A percentile compares a stretch with the other conserved stretches of the same genome.
Conservation (phyloP, 2,888 invertebrate species). For the Melinaea marsaeus region DNA sequence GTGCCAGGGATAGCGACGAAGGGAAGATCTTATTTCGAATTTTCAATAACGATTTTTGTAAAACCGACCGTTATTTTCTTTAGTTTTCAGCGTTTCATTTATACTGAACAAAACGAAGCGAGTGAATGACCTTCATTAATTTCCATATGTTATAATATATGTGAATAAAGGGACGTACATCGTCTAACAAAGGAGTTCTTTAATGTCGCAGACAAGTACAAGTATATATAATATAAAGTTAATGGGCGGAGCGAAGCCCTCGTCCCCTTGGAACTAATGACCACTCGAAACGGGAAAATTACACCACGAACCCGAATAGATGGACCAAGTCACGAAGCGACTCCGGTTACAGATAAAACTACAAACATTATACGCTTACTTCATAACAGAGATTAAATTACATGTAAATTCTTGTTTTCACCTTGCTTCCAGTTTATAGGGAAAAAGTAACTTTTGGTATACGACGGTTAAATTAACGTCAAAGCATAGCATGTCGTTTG, state of each 20-base stretch:
- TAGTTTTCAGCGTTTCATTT: no score
- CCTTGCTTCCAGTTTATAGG: no score
- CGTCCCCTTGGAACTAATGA: constrained; percentile 70
- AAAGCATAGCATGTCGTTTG: no score
- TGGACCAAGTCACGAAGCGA: constrained; percentile 65
- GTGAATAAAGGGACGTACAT: neutral
- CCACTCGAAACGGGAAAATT: constrained; percentile 72
- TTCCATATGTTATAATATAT: neutral
- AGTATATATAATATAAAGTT: constrained; percentile 56
- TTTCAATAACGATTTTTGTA: constrained; percentile 3
- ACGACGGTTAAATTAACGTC: no score
- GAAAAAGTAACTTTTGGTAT: no score
- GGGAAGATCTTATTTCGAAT: constrained; percentile 37
- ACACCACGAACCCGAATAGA: constrained; percentile 57
- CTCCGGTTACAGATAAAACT: constrained; percentile 44
- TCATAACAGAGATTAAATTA: constrained; percentile 32
- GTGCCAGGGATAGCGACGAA: constrained; percentile 49
- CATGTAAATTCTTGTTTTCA: constrained; percentile 13
- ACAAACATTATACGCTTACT: constrained; percentile 31
- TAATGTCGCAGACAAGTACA: constrained; percentile 22
- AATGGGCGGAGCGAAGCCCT: constrained; percentile 65
- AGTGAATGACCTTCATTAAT: neutral
- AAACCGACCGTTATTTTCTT: neutral
- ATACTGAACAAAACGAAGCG: neutral
- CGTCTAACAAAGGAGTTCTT: constrained; percentile 21